Evolutionary conservation across 2,888 invertebrate genomes (phyloP).

Genomic region (Rhagium mordax): DNA sequence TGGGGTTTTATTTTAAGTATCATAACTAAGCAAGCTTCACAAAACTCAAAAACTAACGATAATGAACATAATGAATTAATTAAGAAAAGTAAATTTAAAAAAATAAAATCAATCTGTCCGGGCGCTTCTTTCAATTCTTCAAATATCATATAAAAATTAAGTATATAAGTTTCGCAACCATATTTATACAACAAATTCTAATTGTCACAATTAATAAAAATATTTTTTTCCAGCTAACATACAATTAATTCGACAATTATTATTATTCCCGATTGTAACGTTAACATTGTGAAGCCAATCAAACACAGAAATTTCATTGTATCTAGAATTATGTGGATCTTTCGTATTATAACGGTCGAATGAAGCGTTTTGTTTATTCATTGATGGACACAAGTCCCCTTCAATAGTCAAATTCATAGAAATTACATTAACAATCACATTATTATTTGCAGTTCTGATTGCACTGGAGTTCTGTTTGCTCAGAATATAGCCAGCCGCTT

Average conservation of each 20-base stretch:
- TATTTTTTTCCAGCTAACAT: not conserved
- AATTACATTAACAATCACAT: conserved; percentile 70
- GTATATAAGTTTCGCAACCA: too few species aligned
- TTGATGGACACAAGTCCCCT: conserved; percentile 62
- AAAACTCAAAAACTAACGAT: too few species aligned
- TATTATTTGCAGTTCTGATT: conserved; percentile 69
- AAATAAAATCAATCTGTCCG: too few species aligned
- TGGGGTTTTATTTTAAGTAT: too few species aligned
- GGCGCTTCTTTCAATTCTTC: too few species aligned
- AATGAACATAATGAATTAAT: too few species aligned
- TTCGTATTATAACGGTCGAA: conserved; percentile 66
- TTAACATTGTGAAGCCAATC: conserved; percentile 47
- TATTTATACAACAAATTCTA: too few species aligned
- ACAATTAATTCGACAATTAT: conserved; percentile 47
- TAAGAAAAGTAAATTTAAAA: too few species aligned
- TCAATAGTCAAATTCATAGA: conserved; percentile 69
- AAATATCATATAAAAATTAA: too few species aligned
- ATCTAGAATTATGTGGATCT: conserved; percentile 64
- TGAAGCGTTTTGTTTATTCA: conserved; percentile 60
- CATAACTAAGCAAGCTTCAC: too few species aligned
- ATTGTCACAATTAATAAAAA: not conserved
- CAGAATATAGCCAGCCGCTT: conserved; percentile 19
- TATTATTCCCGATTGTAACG: conserved; percentile 46
- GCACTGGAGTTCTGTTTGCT: conserved; percentile 51
- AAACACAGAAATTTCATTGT: conserved; percentile 59